Conservation (phyloP, 2,888 invertebrate species). For the Hemaris fuciformis region DNA sequence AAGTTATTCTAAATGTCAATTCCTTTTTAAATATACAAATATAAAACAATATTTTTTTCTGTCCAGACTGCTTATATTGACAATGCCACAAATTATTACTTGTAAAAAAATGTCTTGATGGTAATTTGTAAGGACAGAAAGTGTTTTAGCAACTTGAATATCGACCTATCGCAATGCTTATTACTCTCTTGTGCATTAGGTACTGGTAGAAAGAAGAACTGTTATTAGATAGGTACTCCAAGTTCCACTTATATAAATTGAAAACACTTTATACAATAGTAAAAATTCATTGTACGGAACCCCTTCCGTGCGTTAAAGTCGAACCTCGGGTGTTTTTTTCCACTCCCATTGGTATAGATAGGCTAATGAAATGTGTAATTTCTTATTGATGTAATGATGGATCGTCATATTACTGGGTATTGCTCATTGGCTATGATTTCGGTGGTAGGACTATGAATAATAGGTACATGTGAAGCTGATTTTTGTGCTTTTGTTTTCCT, state of each 20-base stretch:
- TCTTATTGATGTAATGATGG: constrained; percentile 40
- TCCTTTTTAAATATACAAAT: too few relatives aligned
- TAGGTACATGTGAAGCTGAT: background rate
- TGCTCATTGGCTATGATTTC: constrained; percentile 35
- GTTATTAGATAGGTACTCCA: too few relatives aligned
- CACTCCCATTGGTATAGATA: constrained; percentile 22
- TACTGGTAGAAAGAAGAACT: too few relatives aligned
- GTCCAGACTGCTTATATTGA: too few relatives aligned
- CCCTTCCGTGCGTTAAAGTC: background rate
- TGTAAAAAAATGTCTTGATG: too few relatives aligned
- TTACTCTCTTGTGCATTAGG: too few relatives aligned
- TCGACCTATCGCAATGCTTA: too few relatives aligned
- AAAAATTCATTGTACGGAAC: background rate
- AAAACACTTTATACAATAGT: background rate
- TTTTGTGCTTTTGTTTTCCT: background rate
- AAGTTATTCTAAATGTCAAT: too few relatives aligned
- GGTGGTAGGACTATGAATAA: constrained; percentile 8
- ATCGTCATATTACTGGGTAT: constrained; percentile 33
- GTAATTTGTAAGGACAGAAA: too few relatives aligned
- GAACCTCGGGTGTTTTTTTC: constrained; percentile 23
- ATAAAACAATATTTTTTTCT: too few relatives aligned
- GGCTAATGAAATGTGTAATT: constrained; percentile 62
- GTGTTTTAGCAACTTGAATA: too few relatives aligned
- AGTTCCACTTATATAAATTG: background rate
- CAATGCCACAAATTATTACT: too few relatives aligned